A percentile compares a stretch with the other conserved stretches of the same genome.
phyloP scores from a whole-genome alignment of 2,113 vertebrate genomes.

The Panthera leo region DNA sequence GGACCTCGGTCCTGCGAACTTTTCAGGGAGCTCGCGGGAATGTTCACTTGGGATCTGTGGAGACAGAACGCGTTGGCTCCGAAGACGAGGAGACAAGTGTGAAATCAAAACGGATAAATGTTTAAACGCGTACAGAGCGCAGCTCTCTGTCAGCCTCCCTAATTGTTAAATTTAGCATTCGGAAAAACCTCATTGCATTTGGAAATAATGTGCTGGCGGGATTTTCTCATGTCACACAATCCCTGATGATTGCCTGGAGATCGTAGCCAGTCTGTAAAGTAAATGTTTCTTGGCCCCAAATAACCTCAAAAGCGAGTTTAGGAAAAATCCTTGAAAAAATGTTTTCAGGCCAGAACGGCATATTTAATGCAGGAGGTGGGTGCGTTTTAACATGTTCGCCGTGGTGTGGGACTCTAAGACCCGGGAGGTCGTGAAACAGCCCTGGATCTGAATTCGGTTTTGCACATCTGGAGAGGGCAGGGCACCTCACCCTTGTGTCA shows the following conservation, averaged over 20 bases:
- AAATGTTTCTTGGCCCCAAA: background rate
- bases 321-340: background rate
- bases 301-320: slow-evolving; percentile 17
- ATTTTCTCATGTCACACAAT: slow-evolving; percentile 1
- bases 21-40: background rate
- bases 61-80: background rate
- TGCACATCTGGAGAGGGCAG: background rate
- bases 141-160: background rate
- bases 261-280: slow-evolving; percentile 5
- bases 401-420: background rate
- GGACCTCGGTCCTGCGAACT: background rate
- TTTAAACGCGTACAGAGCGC: background rate
- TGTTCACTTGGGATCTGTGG: background rate
- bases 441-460: background rate
- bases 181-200: background rate
- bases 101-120: background rate
- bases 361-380: background rate
- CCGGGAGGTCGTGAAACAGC: background rate
- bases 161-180: background rate
- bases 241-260: background rate
- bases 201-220: background rate
- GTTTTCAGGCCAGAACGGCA: background rate
- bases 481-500: fast-evolving
- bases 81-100: background rate
- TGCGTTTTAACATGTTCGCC: background rate